Conservation (phyloP, 2,888 invertebrate species). For the Drosophila algonquin region DNA sequence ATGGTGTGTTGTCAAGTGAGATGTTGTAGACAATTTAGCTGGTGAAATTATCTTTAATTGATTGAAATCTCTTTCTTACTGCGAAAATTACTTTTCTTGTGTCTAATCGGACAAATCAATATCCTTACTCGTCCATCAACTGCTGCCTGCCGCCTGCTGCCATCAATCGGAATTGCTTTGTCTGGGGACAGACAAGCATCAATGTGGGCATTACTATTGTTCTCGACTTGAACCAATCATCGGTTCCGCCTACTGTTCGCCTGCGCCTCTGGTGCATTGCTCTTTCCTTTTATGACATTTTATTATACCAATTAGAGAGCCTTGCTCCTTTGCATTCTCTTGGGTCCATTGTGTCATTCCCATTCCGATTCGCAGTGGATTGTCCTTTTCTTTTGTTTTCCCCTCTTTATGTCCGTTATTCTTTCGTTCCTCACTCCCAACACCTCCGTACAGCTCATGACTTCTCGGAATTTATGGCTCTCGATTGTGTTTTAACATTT, state of each 20-base stretch:
- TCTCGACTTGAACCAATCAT: conserved; percentile 30
- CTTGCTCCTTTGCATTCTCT: conserved; percentile 27
- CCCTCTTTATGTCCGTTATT: conserved; percentile 13
- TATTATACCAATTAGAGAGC: conserved; percentile 73
- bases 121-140: neutral
- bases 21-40: conserved; percentile 20
- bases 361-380: conserved; percentile 17
- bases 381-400: conserved; percentile 7
- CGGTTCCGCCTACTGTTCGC: neutral
- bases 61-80: conserved; percentile 25
- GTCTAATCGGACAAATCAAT: conserved; percentile 33
- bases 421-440: conserved; percentile 30
- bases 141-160: conserved; percentile 16
- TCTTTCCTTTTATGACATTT: conserved; percentile 67
- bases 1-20: conserved; percentile 5
- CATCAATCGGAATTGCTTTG: conserved; percentile 25
- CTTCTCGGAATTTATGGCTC: conserved; percentile 67
- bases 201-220: conserved; percentile 34
- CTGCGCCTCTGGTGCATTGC: conserved; percentile 34
- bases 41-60: conserved; percentile 25
- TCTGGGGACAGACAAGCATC: conserved; percentile 30
- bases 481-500: conserved; percentile 71
- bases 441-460: conserved; percentile 61
- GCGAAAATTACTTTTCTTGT: conserved; percentile 23
- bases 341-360: conserved; percentile 36